Evolutionary conservation across 2,888 invertebrate species (phyloP).

Genomic region (Pharmacophagus antenor): DNA sequence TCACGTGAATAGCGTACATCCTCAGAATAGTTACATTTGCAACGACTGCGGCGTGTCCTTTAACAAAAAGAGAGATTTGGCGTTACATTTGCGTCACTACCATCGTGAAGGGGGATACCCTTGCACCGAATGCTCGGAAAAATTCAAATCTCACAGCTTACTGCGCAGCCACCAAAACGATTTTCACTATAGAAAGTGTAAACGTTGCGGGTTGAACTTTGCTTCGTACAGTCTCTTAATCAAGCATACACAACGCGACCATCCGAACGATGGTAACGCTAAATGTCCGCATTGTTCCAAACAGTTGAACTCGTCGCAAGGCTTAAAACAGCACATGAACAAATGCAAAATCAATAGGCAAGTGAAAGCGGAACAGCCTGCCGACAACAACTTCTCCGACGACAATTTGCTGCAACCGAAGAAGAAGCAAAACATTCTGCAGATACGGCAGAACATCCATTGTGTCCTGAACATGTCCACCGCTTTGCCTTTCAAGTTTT

Average conservation of each 20-base stretch:
- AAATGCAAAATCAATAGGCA: conserved; percentile 55
- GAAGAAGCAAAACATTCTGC: conserved; percentile 54
- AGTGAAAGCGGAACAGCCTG: conserved; percentile 35
- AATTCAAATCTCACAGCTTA: conserved; percentile 44
- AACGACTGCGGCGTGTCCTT: conserved; percentile 59
- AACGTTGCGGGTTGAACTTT: conserved; percentile 52
- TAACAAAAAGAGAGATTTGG: conserved; percentile 57
- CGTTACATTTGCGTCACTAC: conserved; percentile 51
- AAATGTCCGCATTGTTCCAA: conserved; percentile 62
- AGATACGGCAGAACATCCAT: conserved; percentile 64
- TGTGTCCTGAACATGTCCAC: conserved; percentile 70
- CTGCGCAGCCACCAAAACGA: conserved; percentile 51
- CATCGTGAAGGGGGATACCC: conserved; percentile 57
- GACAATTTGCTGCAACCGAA: conserved; percentile 42
- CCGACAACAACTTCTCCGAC: conserved; percentile 32
- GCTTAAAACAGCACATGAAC: conserved; percentile 54
- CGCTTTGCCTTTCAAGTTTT: conserved; percentile 67
- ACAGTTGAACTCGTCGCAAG: conserved; percentile 53
- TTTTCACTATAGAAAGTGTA: conserved; percentile 58
- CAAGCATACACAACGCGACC: conserved; percentile 55
- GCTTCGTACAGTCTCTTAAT: conserved; percentile 48
- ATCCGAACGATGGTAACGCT: conserved; percentile 49
- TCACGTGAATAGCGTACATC: conserved; percentile 58
- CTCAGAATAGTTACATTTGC: conserved; percentile 57
- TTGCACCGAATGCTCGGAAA: conserved; percentile 55